These are phyloP conservation scores for Neodiprion lecontei DNA, from an alignment of 1,140 invertebrate species.

Conservation along the genomic window DNA sequence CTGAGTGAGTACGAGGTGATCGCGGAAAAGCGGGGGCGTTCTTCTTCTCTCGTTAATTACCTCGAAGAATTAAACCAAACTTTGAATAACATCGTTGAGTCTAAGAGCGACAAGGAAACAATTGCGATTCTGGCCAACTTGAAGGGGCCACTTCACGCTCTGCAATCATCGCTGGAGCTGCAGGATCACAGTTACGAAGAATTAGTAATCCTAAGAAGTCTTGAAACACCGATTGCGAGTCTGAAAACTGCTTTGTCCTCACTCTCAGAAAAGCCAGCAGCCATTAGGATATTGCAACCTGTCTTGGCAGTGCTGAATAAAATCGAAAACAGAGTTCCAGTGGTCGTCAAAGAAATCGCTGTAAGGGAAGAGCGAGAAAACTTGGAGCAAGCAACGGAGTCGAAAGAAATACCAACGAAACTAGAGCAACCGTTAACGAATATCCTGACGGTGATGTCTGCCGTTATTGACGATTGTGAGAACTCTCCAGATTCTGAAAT, in stretches of 20 bases:
- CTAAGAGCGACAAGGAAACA: background rate
- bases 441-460: background rate
- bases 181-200: constrained; percentile 11
- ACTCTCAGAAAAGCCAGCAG: background rate
- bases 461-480: background rate
- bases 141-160: constrained; percentile 10
- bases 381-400: background rate
- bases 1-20: constrained; percentile 11
- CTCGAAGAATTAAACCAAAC: constrained; percentile 4
- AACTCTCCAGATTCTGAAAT: background rate
- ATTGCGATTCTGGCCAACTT: background rate
- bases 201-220: constrained; percentile 3
- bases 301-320: constrained; percentile 14
- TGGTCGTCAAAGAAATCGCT: background rate
- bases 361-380: background rate
- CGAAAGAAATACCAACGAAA: background rate
- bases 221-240: constrained; percentile 5
- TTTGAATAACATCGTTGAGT: background rate
- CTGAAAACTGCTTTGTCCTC: background rate
- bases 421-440: background rate
- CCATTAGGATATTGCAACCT: background rate
- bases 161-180: constrained; percentile 6
- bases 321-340: constrained; percentile 10
- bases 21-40: constrained; percentile 4
- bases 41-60: constrained; percentile 6